phyloP scores from a whole-genome alignment of 1,140 invertebrate genomes.

The Drosophila tani region DNA sequence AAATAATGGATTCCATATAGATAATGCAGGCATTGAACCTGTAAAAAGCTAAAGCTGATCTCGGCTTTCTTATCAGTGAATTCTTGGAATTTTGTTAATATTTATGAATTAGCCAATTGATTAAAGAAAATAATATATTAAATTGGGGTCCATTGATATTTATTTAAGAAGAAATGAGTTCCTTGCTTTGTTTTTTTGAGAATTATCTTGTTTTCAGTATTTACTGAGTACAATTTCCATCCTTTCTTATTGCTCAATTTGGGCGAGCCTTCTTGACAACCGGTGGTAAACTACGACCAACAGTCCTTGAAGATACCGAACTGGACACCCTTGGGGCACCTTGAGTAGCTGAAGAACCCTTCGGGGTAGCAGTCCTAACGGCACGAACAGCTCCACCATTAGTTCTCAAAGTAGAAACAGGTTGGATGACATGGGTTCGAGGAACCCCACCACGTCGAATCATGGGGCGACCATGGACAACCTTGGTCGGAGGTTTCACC shows the following conservation, averaged over 20 bases:
- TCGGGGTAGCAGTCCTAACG: neutral
- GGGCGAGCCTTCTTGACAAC: neutral
- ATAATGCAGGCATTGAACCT: neutral
- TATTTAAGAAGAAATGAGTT: too few relatives aligned
- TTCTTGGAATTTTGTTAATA: neutral
- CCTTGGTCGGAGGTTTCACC: too few relatives aligned
- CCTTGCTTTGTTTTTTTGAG: too few relatives aligned
- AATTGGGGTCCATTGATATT: neutral
- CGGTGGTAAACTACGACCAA: neutral
- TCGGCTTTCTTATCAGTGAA: neutral
- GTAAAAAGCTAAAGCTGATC: neutral
- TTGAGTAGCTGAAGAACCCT: too few relatives aligned
- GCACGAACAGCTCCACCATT: too few relatives aligned
- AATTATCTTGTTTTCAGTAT: neutral
- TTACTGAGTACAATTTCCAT: neutral
- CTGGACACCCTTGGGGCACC: neutral
- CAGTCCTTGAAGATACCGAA: too few relatives aligned
- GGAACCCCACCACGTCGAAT: neutral
- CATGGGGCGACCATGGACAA: neutral
- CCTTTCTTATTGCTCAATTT: neutral
- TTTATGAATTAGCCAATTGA: neutral
- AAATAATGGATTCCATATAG: neutral
- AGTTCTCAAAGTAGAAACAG: neutral
- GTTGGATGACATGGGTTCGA: neutral
- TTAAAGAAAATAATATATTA: neutral